phyloP scores from a whole-genome alignment of 2,797 vertebrate genomes.

The Sparidentex hasta region DNA sequence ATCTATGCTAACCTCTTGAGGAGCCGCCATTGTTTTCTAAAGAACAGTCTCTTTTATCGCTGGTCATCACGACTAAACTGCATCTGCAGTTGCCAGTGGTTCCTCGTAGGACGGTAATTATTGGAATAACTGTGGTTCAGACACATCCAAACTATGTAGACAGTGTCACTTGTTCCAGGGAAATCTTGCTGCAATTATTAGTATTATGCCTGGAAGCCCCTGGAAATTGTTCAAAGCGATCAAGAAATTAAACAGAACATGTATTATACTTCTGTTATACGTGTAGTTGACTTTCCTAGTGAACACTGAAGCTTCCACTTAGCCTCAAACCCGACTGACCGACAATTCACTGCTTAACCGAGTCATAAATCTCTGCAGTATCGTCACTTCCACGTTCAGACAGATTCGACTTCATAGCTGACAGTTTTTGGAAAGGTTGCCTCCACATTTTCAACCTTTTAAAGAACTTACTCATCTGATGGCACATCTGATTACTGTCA shows the following conservation, averaged over 20 bases:
- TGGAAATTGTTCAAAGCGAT: background rate
- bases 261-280: background rate
- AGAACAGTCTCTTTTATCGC: no score
- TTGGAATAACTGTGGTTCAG: no score
- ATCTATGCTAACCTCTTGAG: no score
- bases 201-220: background rate
- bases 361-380: background rate
- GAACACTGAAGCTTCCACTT: background rate
- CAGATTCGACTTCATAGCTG: conserved; percentile 17
- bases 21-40: no score
- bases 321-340: conserved; percentile 18
- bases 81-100: no score
- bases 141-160: background rate
- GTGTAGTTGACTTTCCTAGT: conserved; percentile 1
- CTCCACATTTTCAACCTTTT: background rate
- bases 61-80: no score
- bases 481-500: background rate
- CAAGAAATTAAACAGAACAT: background rate
- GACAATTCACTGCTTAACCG: conserved; percentile 8
- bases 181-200: background rate
- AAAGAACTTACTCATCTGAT: background rate
- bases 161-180: no score
- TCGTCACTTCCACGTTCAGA: conserved; percentile 9
- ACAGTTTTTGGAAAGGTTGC: conserved; percentile 3
- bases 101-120: no score